Conservation (phyloP, 2,888 invertebrate species). For the Mantis religiosa region DNA sequence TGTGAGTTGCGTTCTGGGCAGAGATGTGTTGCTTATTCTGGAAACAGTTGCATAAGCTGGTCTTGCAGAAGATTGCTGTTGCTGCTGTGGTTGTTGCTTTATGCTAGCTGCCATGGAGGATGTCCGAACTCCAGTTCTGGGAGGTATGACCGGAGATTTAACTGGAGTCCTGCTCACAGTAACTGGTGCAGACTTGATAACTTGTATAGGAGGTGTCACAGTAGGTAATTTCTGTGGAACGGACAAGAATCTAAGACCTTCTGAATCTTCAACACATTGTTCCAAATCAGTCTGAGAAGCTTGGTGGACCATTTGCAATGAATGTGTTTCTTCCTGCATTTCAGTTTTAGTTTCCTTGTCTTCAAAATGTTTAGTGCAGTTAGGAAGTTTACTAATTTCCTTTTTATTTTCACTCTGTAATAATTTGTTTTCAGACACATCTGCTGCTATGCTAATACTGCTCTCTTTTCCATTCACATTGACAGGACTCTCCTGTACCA, state of each 20-base stretch:
- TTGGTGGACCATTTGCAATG: slow-evolving; percentile 37
- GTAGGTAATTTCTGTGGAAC: slow-evolving; percentile 10
- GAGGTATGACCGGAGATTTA: slow-evolving; percentile 7
- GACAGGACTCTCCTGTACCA: too few relatives aligned
- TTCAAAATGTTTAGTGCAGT: not conserved
- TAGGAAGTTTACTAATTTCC: not conserved
- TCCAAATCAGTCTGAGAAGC: slow-evolving; percentile 37
- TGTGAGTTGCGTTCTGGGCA: not conserved
- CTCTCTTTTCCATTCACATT: not conserved
- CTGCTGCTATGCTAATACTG: not conserved
- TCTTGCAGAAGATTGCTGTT: not conserved
- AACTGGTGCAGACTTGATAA: not conserved
- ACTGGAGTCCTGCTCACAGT: not conserved
- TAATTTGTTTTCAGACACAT: not conserved
- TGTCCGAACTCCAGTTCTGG: not conserved
- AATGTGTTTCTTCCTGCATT: not conserved
- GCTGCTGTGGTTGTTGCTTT: not conserved
- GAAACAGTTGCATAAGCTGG: slow-evolving; percentile 25
- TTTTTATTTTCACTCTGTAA: not conserved
- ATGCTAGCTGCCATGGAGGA: not conserved
- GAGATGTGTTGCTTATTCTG: not conserved
- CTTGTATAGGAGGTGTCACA: not conserved
- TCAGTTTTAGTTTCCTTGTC: not conserved
- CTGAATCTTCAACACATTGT: slow-evolving; percentile 30
- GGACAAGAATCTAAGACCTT: slow-evolving; percentile 27